These are phyloP conservation scores for Centropus bengalensis DNA, from an alignment of 2,113 vertebrate genomes.

Conservation along the genomic window DNA sequence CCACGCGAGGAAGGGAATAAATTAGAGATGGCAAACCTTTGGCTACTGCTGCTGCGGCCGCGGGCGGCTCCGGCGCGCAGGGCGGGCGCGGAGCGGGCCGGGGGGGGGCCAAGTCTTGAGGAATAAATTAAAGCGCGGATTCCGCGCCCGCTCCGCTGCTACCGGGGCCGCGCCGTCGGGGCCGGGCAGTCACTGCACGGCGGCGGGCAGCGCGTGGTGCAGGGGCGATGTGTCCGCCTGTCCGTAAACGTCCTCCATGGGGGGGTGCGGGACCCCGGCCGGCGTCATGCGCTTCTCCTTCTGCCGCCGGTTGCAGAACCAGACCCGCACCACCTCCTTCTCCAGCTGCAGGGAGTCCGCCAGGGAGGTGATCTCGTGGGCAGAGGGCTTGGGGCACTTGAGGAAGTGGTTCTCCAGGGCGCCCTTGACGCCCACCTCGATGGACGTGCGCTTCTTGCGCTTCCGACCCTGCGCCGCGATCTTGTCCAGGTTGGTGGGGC, in stretches of 20 bases:
- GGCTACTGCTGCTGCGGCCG: constrained; percentile 78
- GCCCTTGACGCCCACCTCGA: constrained; percentile 97
- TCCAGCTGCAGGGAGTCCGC: constrained; percentile 97
- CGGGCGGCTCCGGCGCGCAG: constrained; percentile 52
- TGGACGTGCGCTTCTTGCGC: constrained; percentile 99
- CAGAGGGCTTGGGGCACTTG: constrained; percentile 98
- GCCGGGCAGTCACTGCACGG: constrained; percentile 89
- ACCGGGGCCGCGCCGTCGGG: constrained; percentile 5
- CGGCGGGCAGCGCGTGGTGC: constrained; percentile 93
- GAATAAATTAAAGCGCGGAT: constrained; percentile 35
- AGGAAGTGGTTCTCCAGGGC: constrained; percentile 98
- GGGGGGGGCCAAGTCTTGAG: constrained; percentile 9
- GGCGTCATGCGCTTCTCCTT: constrained; percentile 99
- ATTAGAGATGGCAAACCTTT: constrained; percentile 81
- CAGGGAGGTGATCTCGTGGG: constrained; percentile 96
- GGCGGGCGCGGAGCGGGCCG: constrained; percentile 28
- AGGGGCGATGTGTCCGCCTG: constrained; percentile 93
- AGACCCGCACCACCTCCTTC: constrained; percentile 98
- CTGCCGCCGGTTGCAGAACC: constrained; percentile 99
- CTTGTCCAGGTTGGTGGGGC: constrained; percentile 98
- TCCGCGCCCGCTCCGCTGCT: constrained; percentile 31
- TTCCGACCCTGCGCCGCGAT: constrained; percentile 97
- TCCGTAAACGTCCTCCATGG: constrained; percentile 98
- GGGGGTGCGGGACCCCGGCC: constrained; percentile 90
- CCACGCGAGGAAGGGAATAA: constrained; percentile 60